phyloP scores from a whole-genome alignment of 2,113 vertebrate genomes.

The Aldabrachelys gigantea region DNA sequence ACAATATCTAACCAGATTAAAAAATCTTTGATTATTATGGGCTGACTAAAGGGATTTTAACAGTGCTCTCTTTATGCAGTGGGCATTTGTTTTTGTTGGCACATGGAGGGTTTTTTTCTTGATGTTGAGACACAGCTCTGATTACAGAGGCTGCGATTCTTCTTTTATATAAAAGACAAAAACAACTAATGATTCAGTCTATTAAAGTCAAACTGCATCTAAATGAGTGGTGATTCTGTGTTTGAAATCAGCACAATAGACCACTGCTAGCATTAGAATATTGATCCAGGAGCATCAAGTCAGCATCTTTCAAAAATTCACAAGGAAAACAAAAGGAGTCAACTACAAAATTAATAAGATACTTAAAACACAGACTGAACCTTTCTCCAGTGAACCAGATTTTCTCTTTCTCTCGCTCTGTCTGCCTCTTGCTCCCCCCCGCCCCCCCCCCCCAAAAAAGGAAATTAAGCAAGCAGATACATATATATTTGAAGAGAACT shows the following conservation, averaged over 20 bases:
- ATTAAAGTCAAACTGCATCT: background rate
- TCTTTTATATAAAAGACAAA: constrained; percentile 57
- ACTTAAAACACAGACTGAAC: background rate
- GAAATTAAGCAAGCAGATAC: background rate
- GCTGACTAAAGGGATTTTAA: background rate
- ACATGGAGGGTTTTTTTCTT: background rate
- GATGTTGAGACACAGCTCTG: constrained; percentile 30
- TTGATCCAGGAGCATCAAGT: background rate
- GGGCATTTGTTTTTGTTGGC: constrained; percentile 9
- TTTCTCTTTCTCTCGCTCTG: background rate
- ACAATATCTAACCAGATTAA: background rate
- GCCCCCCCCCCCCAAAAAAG: too few species aligned
- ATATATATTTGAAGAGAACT: background rate
- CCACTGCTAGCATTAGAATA: background rate
- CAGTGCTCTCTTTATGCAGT: constrained; percentile 42
- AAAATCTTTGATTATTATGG: background rate
- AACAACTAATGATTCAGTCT: constrained; percentile 23
- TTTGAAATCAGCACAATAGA: background rate
- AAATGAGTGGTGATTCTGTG: constrained; percentile 37
- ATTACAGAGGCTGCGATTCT: constrained; percentile 62
- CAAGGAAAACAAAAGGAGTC: constrained; percentile 31
- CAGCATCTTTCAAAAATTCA: constrained; percentile 11
- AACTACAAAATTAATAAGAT: constrained; percentile 26
- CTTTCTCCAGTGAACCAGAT: background rate
- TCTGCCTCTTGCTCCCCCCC: too few species aligned